These are phyloP conservation scores for Pungitius pungitius DNA, from an alignment of 2,113 vertebrate genomes.

Conservation along the genomic window DNA sequence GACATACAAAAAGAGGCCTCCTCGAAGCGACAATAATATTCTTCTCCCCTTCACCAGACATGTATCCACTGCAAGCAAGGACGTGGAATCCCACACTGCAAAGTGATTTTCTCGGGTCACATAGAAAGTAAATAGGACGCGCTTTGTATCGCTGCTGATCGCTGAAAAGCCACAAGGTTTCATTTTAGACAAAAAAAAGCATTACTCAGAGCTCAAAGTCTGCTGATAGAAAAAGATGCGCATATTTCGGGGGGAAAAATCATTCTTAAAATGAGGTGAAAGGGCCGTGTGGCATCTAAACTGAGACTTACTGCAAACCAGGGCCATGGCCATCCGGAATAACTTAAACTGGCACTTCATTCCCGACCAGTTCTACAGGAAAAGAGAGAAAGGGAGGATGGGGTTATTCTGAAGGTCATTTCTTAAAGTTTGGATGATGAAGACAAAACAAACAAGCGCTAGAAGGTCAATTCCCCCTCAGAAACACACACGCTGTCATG, in stretches of 20 bases:
- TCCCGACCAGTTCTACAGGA: slow-evolving; percentile 93
- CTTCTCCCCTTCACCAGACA: neutral
- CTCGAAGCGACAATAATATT: neutral
- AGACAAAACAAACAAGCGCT: slow-evolving; percentile 21
- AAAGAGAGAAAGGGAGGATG: slow-evolving; percentile 27
- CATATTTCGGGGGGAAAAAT: neutral
- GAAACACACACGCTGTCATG: slow-evolving; percentile 14
- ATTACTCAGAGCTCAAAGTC: neutral
- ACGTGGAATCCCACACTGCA: neutral
- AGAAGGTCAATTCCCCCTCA: slow-evolving; percentile 33
- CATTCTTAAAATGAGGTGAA: neutral
- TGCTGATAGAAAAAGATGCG: neutral
- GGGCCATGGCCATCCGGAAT: slow-evolving; percentile 95
- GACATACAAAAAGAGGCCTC: neutral
- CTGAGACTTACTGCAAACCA: slow-evolving; percentile 95
- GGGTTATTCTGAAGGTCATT: slow-evolving; percentile 12
- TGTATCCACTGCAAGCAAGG: neutral
- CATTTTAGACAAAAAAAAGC: neutral
- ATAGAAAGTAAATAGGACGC: neutral
- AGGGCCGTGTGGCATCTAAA: slow-evolving; percentile 1
- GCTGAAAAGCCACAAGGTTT: neutral
- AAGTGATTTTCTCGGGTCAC: neutral
- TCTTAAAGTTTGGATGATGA: slow-evolving; percentile 14
- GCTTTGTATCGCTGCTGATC: neutral
- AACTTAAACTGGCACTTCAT: slow-evolving; percentile 99